Evolutionary conservation across 1,140 invertebrate genomes (phyloP).

Genomic region (Zelostemma sp.): DNA sequence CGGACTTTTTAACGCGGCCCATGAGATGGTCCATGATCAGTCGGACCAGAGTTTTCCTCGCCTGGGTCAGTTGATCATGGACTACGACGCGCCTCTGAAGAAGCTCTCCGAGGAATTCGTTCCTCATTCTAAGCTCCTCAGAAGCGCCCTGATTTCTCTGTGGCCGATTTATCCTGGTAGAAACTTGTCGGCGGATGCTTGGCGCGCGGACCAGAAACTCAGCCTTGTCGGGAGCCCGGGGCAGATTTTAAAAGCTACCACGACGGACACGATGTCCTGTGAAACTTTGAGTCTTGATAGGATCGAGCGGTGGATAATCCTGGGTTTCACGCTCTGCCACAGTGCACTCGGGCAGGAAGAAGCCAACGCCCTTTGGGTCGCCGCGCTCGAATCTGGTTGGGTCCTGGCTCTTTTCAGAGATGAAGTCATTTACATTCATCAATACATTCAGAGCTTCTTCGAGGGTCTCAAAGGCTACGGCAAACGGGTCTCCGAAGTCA

Average conservation of each 20-base stretch:
- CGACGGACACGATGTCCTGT: constrained; percentile 96
- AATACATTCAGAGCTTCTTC: constrained; percentile 93
- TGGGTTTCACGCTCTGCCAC: constrained; percentile 93
- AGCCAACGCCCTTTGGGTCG: constrained; percentile 90
- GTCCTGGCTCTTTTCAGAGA: constrained; percentile 95
- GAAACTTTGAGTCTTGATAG: constrained; percentile 96
- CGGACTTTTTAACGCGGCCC: constrained; percentile 96
- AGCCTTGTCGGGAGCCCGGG: constrained; percentile 93
- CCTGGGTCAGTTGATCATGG: constrained; percentile 96
- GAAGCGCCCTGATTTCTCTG: constrained; percentile 88
- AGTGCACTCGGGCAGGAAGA: constrained; percentile 84
- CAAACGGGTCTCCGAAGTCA: constrained; percentile 93
- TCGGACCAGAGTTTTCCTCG: constrained; percentile 94
- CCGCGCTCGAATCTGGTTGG: constrained; percentile 93
- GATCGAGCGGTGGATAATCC: constrained; percentile 97
- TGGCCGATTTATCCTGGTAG: constrained; percentile 88
- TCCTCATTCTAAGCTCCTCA: constrained; percentile 90
- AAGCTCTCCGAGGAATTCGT: constrained; percentile 98
- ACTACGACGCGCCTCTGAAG: constrained; percentile 96
- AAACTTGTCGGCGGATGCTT: constrained; percentile 94
- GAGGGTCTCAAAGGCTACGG: constrained; percentile 96
- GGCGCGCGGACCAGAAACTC: constrained; percentile 93
- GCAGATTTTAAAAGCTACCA: constrained; percentile 92
- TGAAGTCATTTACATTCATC: constrained; percentile 96
- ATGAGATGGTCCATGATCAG: constrained; percentile 95